phyloP scores from a whole-genome alignment of 64 coral and sea anemone genomes.

The Anthopleura sola region DNA sequence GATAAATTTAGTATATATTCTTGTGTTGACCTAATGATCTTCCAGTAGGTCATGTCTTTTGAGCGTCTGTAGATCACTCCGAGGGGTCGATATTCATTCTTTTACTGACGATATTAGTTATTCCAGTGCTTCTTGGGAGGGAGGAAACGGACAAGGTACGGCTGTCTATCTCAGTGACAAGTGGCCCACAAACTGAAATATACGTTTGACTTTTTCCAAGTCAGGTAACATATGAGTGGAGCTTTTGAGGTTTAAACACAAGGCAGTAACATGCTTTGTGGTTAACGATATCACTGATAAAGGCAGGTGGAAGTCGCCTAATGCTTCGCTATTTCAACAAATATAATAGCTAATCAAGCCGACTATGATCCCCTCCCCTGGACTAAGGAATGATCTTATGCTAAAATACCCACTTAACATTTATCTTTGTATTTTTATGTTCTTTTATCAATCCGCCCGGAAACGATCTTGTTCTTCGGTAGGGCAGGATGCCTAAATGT shows the following conservation, averaged over 20 bases:
- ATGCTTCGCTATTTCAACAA: conserved; percentile 16
- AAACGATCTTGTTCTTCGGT: neutral
- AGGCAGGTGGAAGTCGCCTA: neutral
- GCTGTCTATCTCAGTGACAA: conserved; percentile 8
- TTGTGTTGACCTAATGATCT: neutral
- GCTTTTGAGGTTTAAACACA: neutral
- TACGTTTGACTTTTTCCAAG: neutral
- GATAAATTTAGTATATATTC: neutral
- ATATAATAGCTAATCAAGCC: conserved; percentile 3
- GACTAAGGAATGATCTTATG: neutral
- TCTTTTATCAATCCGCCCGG: neutral
- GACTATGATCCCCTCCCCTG: neutral
- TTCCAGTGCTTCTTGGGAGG: neutral
- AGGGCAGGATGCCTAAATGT: neutral
- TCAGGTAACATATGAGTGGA: conserved; percentile 9
- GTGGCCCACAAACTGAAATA: neutral
- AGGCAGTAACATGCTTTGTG: neutral
- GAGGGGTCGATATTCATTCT: neutral
- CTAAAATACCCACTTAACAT: neutral
- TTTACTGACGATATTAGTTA: neutral
- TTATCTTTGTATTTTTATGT: neutral
- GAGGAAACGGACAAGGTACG: neutral
- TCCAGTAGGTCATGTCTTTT: neutral
- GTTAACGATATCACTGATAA: conserved; percentile 19
- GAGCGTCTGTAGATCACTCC: neutral